Evolutionary conservation across 2,797 vertebrate species (phyloP), one percentile per base, ranked within the genome.

Genomic region (Hemibagrus guttatus): DNA sequence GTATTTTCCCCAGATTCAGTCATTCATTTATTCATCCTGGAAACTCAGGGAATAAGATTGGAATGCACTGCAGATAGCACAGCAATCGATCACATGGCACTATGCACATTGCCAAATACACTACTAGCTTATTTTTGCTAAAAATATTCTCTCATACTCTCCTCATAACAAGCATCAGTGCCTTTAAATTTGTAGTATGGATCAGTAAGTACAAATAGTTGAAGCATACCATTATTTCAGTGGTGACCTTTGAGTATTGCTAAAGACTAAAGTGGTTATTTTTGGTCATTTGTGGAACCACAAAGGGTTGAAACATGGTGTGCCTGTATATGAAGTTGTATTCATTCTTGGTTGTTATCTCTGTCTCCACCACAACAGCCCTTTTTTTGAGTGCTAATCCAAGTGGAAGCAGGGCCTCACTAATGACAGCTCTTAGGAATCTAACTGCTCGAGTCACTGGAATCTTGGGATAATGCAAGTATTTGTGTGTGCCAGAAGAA

Each of bases 341-440:
- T 87, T 74, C 19, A n/a, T 86, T 46, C 79, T 61, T 83, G 86
- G 23, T 74, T 87, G 64, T 81, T 56, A 74, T 85, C 42, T 58
- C 68, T 84, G 76, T 87, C 21, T n/a, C 46, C 19, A 83, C 58
- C 66, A 39, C 64, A 80, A 63, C 42, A 28, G 42, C 64, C 56
- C 31, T 54, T 78, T 75, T 90, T 39, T 58, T 81, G 59, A 54
- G 19, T 84, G 79, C 84, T 64, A 21, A 35, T 59, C 54, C 58
- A 75, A 80, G 69, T 64, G 39, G 61, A 81, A 80, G 26, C 84
- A 80, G 87, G 89, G 87, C 87, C 87, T 84, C 87, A 87, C 56
- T 86, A 90, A 89, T 86, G 84, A 84, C 83, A 54, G 83, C 85
- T 75, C 69, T 66, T 69, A 80, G 81, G 80, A 88, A 88, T 85